Conservation (phyloP, 2,888 invertebrate genomes). For the Agrochola litura region DNA sequence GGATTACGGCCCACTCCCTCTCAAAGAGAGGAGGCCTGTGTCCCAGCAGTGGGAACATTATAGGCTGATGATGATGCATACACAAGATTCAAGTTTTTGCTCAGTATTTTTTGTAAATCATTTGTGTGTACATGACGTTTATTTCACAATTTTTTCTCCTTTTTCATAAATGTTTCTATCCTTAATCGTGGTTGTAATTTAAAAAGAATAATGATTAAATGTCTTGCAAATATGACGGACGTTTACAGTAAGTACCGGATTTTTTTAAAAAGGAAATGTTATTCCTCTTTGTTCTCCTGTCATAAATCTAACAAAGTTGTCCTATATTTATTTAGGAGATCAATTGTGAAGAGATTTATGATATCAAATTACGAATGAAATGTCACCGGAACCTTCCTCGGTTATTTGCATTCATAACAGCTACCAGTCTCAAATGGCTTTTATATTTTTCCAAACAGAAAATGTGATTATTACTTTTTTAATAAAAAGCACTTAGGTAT, state of each 20-base stretch:
- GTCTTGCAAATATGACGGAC: background rate
- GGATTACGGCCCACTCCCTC: no score
- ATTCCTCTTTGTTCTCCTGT: background rate
- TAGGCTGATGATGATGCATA: no score
- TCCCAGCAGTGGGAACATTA: no score
- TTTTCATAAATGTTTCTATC: background rate
- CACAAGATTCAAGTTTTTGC: background rate
- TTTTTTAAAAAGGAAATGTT: background rate
- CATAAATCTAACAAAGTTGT: background rate
- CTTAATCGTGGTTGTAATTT: background rate
- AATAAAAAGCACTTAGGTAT: background rate
- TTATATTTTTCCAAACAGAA: background rate
- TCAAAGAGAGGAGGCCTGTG: no score
- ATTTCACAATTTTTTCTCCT: background rate
- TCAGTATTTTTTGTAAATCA: background rate
- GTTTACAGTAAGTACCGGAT: background rate
- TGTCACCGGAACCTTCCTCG: background rate
- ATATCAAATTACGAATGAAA: background rate
- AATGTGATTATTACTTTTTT: background rate
- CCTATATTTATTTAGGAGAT: slow-evolving; percentile 10
- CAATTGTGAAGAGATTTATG: background rate
- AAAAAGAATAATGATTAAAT: background rate
- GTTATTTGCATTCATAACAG: slow-evolving; percentile 4
- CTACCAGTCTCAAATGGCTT: background rate
- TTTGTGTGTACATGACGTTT: background rate